These are phyloP conservation scores for Siphlonurus alternatus DNA, from an alignment of 2,888 invertebrate species.

Conservation along the genomic window DNA sequence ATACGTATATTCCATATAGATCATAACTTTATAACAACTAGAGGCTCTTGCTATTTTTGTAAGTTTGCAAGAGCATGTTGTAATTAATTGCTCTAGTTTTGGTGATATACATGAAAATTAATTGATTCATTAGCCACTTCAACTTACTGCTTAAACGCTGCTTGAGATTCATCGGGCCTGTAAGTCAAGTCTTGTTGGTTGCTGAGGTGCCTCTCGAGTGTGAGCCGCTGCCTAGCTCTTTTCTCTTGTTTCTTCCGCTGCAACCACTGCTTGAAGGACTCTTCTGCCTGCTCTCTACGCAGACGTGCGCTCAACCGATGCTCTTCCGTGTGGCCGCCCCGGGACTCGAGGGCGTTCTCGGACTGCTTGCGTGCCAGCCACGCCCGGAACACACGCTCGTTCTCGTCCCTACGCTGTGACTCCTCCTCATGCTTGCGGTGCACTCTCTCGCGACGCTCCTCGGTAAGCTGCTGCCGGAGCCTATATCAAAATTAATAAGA, in stretches of 20 bases:
- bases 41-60: no score
- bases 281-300: conserved; percentile 2
- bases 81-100: no score
- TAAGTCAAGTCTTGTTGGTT: background rate
- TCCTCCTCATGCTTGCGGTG: background rate
- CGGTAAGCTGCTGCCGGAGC: conserved; percentile 12
- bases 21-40: no score
- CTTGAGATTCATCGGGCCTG: background rate
- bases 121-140: no score
- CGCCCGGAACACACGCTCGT: conserved; percentile 2
- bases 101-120: no score
- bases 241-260: conserved; percentile 2
- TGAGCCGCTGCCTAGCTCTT: background rate
- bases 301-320: background rate
- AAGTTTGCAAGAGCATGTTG: no score
- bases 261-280: conserved; percentile 4
- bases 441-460: conserved; percentile 7
- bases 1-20: no score
- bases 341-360: background rate
- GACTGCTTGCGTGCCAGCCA: conserved; percentile 5
- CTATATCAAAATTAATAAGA: conserved; percentile 9
- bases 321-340: background rate
- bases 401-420: conserved; percentile 1
- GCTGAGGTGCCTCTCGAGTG: background rate
- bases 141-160: background rate